A percentile compares a stretch with the other conserved stretches of the same genome.
Evolutionary conservation across 2,113 vertebrate genomes (phyloP).

Genomic region (Bubo scandiacus): DNA sequence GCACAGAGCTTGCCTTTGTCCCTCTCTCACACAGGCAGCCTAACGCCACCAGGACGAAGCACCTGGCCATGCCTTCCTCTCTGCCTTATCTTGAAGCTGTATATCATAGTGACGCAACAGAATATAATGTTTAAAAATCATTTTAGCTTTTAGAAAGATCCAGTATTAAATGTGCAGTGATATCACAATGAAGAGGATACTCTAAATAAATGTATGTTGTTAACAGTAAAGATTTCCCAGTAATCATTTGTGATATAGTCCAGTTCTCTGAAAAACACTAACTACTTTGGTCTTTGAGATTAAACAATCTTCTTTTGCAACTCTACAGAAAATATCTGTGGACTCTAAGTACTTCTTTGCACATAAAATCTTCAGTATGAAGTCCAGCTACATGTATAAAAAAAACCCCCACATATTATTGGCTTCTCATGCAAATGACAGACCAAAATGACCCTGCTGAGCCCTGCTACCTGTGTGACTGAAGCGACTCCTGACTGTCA

Average conservation of each 20-base stretch:
- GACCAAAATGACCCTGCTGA: background rate
- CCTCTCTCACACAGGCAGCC: background rate
- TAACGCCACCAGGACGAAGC: background rate
- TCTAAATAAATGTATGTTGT: background rate
- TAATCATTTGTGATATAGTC: background rate
- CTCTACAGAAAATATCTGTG: background rate
- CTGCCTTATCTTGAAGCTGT: background rate
- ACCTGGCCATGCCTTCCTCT: background rate
- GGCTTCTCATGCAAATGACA: background rate
- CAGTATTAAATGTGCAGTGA: background rate
- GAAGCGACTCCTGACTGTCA: background rate
- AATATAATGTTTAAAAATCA: background rate
- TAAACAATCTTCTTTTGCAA: background rate
- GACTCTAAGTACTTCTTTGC: background rate
- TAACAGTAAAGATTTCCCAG: background rate
- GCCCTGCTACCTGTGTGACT: background rate
- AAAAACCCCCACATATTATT: background rate
- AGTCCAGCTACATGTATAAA: background rate
- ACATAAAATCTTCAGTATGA: background rate
- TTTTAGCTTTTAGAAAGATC: background rate
- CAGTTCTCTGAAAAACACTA: background rate
- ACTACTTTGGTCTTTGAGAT: background rate
- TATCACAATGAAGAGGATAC: background rate
- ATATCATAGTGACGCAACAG: background rate
- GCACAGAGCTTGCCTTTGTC: background rate